Percentiles rank a stretch among this genome's conserved stretches.
Evolutionary conservation across 2,888 invertebrate genomes (phyloP).

Genomic region (Caenorhabditis sulstoni): DNA sequence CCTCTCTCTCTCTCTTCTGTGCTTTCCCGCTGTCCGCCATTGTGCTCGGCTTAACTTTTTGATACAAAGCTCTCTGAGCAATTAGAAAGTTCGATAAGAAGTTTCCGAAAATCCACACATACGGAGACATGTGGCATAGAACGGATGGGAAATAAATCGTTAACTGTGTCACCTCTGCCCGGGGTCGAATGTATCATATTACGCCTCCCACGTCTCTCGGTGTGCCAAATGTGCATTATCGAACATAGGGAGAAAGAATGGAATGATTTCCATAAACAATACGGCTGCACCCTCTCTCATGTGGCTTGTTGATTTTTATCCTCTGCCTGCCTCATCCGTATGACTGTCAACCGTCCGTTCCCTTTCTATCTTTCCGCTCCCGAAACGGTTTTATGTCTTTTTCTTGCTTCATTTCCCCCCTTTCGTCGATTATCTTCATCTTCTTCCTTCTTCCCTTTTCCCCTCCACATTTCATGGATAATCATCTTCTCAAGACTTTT

Average conservation of each 20-base stretch:
- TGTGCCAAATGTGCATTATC: not conserved
- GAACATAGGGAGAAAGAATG: too few relatives aligned
- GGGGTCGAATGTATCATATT: constrained; percentile 29
- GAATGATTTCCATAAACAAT: too few relatives aligned
- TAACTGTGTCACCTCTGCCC: constrained; percentile 35
- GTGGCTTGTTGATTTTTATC: constrained; percentile 44
- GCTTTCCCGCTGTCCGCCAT: constrained; percentile 5
- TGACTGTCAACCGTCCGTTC: constrained; percentile 47
- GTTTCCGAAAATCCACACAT: not conserved
- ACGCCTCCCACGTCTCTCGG: constrained; percentile 4
- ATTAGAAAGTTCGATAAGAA: not conserved
- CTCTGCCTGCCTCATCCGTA: constrained; percentile 17
- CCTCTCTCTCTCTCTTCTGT: constrained; percentile 14
- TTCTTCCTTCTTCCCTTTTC: constrained; percentile 4
- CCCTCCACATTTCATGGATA: constrained; percentile 23
- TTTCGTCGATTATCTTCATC: constrained; percentile 4
- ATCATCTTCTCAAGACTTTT: constrained; percentile 41
- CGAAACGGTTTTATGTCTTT: constrained; percentile 44
- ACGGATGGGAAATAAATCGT: constrained; percentile 25
- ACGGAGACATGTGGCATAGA: constrained; percentile 10
- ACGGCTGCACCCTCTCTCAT: not conserved
- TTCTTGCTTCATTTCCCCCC: constrained; percentile 12
- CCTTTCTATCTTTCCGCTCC: constrained; percentile 12
- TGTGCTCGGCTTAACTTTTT: constrained; percentile 12
- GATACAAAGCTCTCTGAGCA: not conserved